Evolutionary conservation across 2,888 invertebrate genomes (phyloP), one percentile per base, ranked within the genome.

Genomic region (Xylocampa areola): DNA sequence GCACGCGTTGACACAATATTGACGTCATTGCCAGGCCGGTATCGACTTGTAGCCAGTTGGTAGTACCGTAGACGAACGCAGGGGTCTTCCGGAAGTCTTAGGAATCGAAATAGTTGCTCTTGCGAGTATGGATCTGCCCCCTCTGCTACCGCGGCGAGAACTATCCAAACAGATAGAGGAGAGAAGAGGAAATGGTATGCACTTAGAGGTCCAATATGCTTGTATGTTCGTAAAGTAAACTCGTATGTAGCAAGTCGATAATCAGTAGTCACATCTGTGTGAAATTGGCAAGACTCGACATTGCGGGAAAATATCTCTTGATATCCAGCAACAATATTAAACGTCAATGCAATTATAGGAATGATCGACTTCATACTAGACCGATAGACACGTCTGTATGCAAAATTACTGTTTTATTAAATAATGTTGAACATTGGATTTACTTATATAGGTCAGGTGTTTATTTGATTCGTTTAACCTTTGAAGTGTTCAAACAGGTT

Each of bases 251-350:
- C 29, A 27, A 17, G 1, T 16, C 30, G 32, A 19, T 54, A 54
- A 35, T 51, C 54, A 17, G 14, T 29, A 8, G 50, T 51, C 10
- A 68, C 39, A 43, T 67, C 37, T 11, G 23, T 37, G 14, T 16
- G 50, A 21, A 50, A 14, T 17, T 40, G 25, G 40, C 52, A 60
- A 4, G 43, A 29, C 8, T 27, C 35, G n/a, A 30, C 27, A 23
- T 19, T 29, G 35, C 14, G 50, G 25, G 59, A 49, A 59, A 30
- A 62, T 35, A 66, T 59, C 1, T 49, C 33, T 39, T 66, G 59
- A 29, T 37, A 25, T 37, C 43, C 59, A 16, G 43, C 4, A 2
- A 43, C 35, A 0, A 35, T 13, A 14, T 29, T 16, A 7, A 1
- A 41, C 32, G 14, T 13, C 6, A 58, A 58, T 23, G 49, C 11